These are phyloP conservation scores for Cichlasoma orientale DNA, from an alignment of 2,797 vertebrate species.

Conservation along the genomic window DNA sequence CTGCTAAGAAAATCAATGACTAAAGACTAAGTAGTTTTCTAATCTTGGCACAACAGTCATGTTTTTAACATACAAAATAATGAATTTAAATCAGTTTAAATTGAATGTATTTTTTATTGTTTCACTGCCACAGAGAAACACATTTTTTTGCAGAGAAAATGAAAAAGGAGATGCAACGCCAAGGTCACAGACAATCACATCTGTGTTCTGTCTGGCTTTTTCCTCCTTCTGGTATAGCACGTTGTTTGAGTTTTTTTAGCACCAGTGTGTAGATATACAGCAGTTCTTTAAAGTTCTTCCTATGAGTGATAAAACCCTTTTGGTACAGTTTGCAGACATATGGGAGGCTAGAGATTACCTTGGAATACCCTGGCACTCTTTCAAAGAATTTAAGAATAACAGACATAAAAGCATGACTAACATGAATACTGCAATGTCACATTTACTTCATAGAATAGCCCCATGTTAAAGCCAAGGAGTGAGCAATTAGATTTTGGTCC, in stretches of 20 bases:
- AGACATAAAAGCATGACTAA: not conserved
- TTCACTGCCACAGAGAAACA: not conserved
- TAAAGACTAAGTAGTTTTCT: not conserved
- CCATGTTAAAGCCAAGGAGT: not conserved
- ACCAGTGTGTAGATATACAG: not conserved
- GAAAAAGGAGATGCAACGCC: not conserved
- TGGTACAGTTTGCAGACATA: not conserved
- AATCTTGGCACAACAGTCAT: not conserved
- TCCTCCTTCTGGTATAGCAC: not conserved
- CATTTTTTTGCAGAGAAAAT: not conserved
- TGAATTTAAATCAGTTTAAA: not conserved
- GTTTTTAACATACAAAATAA: not conserved
- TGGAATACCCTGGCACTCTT: not conserved
- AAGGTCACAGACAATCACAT: not conserved
- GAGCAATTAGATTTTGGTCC: not conserved
- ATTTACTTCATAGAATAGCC: not conserved
- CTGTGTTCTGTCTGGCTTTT: not conserved
- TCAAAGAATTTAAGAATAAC: not conserved
- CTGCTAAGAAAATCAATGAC: not conserved
- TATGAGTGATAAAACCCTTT: not conserved
- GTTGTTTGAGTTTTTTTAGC: not conserved
- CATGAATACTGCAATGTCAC: not conserved
- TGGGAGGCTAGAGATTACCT: not conserved
- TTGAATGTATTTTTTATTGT: not conserved
- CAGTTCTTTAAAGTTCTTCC: not conserved